Evolutionary conservation across 2,113 vertebrate genomes (phyloP), one percentile per base, ranked within the genome.

Genomic region (Tautogolabrus adspersus): DNA sequence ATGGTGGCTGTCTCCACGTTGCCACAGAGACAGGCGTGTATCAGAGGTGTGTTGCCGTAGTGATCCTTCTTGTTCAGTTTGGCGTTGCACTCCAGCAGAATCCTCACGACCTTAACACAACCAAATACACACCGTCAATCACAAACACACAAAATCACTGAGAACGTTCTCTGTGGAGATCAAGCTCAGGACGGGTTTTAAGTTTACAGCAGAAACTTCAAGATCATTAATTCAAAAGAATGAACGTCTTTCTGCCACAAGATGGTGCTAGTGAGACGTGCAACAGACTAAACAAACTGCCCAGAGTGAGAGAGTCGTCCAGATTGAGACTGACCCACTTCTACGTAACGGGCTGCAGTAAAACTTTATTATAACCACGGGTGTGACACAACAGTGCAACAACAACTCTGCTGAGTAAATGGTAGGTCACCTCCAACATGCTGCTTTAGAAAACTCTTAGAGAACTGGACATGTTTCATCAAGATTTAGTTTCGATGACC

Each of bases 51-150:
- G 87, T 97, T 99, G 47, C 98, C 98, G 71, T 95, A 95, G 1
- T 96, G 66, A 83, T 99, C 97, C 89, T 95, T 97, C 86, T 96
- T 97, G 82, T 98, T 97, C 67, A 96, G 94, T 66, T 98, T 98
- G 68, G 96, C 96, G 16, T 94, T 95, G 59, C 91, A 96, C 81
- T 96, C 96, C 65, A 98, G 83, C 38, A 99, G 91, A 57, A 87
- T 91, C 59, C 94, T 95, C 67, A 96, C 96, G 81, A 97, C 96
- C 98, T 99, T 52, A 6, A 58, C 26, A 71, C 13, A 72, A 57
- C 37, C 49, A 77, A 21, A 51, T 34, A 30, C 54, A 56, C 22
- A 26, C 10, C 13, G 2, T 9, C 12, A 26, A 6, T 16, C 5
- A 26, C 7, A 37, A 60, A 6, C 34, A 38, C 8, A 59, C 26